phyloP scores from a whole-genome alignment of 2,113 vertebrate species.

The Plecotus auritus region DNA sequence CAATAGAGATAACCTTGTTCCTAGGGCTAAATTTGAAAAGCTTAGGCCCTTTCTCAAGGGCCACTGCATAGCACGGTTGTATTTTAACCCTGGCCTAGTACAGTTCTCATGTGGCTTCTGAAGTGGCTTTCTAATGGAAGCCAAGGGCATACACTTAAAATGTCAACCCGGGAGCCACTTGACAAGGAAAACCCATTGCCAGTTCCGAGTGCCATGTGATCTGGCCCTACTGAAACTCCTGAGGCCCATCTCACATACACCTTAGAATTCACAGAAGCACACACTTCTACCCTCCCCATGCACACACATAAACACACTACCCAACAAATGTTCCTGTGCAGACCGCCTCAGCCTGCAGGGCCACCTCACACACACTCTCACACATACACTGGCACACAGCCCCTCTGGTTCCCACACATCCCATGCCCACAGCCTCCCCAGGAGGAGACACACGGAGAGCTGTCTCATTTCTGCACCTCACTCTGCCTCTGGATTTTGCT shows the following conservation, averaged over 20 bases:
- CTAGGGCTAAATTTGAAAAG: neutral
- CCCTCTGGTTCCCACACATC: neutral
- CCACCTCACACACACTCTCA: neutral
- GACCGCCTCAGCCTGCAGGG: neutral
- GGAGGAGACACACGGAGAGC: neutral
- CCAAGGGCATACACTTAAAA: neutral
- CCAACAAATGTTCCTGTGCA: neutral
- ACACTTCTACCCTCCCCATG: neutral
- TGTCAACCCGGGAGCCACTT: neutral
- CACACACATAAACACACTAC: neutral
- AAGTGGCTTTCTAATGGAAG: neutral
- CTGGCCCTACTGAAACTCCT: no score
- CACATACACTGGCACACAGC: neutral
- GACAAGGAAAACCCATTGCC: neutral
- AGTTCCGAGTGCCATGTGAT: neutral
- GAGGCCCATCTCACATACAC: neutral
- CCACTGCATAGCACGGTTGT: neutral
- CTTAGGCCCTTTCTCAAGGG: neutral
- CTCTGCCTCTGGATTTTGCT: constrained; percentile 34
- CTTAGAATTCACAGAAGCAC: neutral
- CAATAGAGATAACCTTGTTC: neutral
- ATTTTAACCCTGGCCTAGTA: neutral
- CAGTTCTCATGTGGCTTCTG: neutral
- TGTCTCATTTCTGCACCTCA: constrained; percentile 30
- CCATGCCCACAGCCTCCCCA: neutral